These are phyloP conservation scores for Marcusenius ussheri DNA, from an alignment of 2,113 vertebrate species.

Conservation along the genomic window DNA sequence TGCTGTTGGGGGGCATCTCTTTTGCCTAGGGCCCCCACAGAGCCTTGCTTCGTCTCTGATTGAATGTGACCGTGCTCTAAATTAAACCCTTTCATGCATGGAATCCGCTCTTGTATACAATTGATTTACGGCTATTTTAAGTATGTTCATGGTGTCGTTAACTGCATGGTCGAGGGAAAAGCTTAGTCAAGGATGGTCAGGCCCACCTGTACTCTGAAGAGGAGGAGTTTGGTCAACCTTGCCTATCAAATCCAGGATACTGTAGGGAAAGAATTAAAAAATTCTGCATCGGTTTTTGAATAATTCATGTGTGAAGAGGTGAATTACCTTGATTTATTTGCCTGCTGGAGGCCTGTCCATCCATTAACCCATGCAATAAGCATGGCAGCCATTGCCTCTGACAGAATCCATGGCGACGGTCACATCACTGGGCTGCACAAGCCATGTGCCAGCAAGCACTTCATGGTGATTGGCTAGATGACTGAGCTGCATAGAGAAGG, in stretches of 20 bases:
- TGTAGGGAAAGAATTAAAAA: conserved; percentile 59
- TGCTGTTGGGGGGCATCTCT: too few species aligned
- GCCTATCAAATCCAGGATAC: conserved; percentile 51
- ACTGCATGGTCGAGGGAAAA: background rate
- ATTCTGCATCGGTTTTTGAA: conserved; percentile 77
- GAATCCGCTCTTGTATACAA: too few species aligned
- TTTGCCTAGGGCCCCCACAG: too few species aligned
- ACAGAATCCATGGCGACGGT: conserved; percentile 38
- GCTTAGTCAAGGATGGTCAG: background rate
- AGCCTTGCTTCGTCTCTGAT: too few species aligned
- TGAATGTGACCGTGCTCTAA: too few species aligned
- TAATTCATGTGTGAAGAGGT: conserved; percentile 80
- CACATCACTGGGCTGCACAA: conserved; percentile 76
- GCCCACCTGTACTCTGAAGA: background rate
- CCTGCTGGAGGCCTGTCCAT: too few species aligned
- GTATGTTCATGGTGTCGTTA: background rate
- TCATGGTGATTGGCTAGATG: conserved; percentile 82
- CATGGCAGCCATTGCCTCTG: too few species aligned
- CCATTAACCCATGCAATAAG: too few species aligned
- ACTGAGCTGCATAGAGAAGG: conserved; percentile 61
- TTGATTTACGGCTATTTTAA: too few species aligned
- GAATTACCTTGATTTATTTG: too few species aligned
- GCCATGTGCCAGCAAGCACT: conserved; percentile 77
- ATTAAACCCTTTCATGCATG: too few species aligned
- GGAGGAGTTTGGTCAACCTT: background rate